Evolutionary conservation across 1,140 invertebrate genomes (phyloP).

Genomic region (Pseudomyrmex cubaensis): DNA sequence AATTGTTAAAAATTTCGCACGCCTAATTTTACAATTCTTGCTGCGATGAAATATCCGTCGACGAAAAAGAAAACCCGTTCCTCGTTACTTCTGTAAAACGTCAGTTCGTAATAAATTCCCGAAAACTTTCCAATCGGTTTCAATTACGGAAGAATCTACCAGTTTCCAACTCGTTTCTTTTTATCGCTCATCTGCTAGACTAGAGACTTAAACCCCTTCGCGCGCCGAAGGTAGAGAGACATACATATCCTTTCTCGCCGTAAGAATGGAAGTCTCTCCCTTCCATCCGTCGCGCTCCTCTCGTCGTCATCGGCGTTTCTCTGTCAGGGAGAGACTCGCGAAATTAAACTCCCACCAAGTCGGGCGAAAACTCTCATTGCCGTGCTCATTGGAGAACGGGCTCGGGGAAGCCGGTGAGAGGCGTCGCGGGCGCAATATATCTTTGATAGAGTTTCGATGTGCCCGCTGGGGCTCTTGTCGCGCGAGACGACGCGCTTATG

Average conservation of each 20-base stretch:
- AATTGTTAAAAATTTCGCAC: not conserved
- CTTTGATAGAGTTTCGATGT: slow-evolving; percentile 74
- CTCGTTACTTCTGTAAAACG: not conserved
- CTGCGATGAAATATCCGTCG: not conserved
- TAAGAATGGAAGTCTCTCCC: slow-evolving; percentile 51
- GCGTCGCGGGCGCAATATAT: slow-evolving; percentile 55
- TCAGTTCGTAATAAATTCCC: slow-evolving; percentile 50
- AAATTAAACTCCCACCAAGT: slow-evolving; percentile 79
- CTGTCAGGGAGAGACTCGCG: slow-evolving; percentile 42
- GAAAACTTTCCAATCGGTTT: slow-evolving; percentile 57
- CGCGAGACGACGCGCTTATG: slow-evolving; percentile 32
- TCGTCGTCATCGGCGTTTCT: not conserved
- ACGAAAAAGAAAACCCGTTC: not conserved
- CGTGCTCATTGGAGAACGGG: slow-evolving; percentile 70
- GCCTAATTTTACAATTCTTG: not conserved
- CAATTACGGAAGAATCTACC: slow-evolving; percentile 36
- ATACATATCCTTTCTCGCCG: slow-evolving; percentile 10
- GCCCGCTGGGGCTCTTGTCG: slow-evolving; percentile 6
- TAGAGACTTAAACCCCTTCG: slow-evolving; percentile 49
- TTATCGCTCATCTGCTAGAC: slow-evolving; percentile 34
- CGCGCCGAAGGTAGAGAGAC: not conserved
- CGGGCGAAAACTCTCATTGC: slow-evolving; percentile 77
- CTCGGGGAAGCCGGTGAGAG: slow-evolving; percentile 42
- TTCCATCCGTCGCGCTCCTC: not conserved
- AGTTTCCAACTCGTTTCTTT: slow-evolving; percentile 40